phyloP scores from a whole-genome alignment of 2,113 vertebrate genomes.

The Bos javanicus region DNA sequence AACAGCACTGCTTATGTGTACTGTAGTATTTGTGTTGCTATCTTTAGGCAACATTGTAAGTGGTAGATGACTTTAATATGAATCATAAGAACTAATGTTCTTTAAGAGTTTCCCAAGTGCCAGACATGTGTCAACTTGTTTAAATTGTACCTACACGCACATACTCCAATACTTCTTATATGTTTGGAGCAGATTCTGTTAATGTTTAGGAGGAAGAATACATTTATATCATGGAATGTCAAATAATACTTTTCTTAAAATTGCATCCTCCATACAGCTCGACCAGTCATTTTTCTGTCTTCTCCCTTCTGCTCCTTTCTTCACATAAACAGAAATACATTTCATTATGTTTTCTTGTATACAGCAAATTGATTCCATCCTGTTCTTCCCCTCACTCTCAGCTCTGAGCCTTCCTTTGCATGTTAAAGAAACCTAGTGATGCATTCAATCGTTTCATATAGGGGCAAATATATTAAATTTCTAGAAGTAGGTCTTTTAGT shows the following conservation, averaged over 20 bases:
- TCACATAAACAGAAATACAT: not conserved
- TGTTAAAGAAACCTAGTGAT: not conserved
- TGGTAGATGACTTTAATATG: not conserved
- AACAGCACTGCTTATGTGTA: not conserved
- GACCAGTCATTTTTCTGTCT: not conserved
- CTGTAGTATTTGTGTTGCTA: not conserved
- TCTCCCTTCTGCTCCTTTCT: not conserved
- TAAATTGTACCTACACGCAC: not conserved
- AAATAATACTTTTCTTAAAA: not conserved
- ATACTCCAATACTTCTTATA: not conserved
- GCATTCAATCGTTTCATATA: not conserved
- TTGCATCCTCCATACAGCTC: not conserved
- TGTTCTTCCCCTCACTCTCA: not conserved
- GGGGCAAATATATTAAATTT: not conserved
- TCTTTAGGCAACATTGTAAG: not conserved
- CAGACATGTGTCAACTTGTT: not conserved
- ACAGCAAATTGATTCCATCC: not conserved
- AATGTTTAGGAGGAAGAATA: not conserved
- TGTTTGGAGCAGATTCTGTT: not conserved
- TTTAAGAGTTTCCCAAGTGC: not conserved
- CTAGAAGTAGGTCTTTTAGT: conserved; percentile 3
- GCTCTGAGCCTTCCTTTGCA: not conserved
- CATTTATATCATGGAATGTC: not conserved
- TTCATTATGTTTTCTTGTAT: not conserved
- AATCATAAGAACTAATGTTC: not conserved